Percentiles rank a stretch among this genome's conserved stretches.
phyloP scores from a whole-genome alignment of 2,888 invertebrate species.

The Beris morrisii region DNA sequence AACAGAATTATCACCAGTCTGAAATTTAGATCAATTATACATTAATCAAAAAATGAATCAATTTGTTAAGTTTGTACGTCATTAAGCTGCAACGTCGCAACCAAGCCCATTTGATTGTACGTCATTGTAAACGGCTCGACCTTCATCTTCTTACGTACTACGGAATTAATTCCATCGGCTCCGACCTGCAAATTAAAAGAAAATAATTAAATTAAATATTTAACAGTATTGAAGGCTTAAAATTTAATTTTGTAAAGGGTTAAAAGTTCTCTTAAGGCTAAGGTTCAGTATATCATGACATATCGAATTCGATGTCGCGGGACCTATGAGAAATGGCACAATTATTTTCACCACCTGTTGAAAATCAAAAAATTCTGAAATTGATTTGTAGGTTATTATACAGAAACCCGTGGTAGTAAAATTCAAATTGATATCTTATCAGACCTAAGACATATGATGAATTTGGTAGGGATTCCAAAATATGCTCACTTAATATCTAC shows the following conservation, averaged over 20 bases:
- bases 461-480: too few species aligned
- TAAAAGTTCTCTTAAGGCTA: background rate
- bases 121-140: slow-evolving; percentile 79
- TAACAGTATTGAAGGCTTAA: background rate
- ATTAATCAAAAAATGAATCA: background rate
- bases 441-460: too few species aligned
- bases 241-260: background rate
- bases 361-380: too few species aligned
- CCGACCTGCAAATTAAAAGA: slow-evolving; percentile 67
- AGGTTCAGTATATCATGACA: background rate
- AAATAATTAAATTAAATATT: slow-evolving; percentile 5
- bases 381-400: too few species aligned
- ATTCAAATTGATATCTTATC: too few species aligned
- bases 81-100: slow-evolving; percentile 82
- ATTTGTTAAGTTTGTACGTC: slow-evolving; percentile 61
- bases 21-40: slow-evolving; percentile 39
- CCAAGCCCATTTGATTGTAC: slow-evolving; percentile 89
- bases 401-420: too few species aligned
- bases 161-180: slow-evolving; percentile 91
- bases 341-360: too few species aligned
- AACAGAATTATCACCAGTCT: slow-evolving; percentile 76
- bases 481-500: too few species aligned
- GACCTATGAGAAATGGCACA: too few species aligned
- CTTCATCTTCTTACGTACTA: slow-evolving; percentile 80
- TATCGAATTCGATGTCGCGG: too few species aligned